Conservation (phyloP, 35 echinoderm and acorn worm genomes). For the Holothuria glaberrima region DNA sequence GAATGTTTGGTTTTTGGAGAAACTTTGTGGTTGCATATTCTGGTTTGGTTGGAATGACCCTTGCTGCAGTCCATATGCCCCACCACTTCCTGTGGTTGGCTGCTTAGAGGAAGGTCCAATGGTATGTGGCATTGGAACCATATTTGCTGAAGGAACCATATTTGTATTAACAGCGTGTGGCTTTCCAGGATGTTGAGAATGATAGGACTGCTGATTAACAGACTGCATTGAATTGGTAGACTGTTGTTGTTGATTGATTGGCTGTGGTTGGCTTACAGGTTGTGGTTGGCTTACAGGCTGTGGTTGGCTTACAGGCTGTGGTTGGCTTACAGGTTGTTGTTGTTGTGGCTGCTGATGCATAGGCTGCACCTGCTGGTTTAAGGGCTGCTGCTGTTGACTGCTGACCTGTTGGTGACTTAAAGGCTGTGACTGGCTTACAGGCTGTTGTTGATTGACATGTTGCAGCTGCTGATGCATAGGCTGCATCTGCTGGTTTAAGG, state of each 20-base stretch:
- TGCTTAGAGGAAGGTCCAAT: too few relatives aligned
- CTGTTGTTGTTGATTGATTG: too few relatives aligned
- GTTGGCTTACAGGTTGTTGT: background rate
- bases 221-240: slow-evolving; percentile 13
- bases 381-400: slow-evolving; percentile 28
- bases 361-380: slow-evolving; percentile 37
- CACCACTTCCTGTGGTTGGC: too few relatives aligned
- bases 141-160: background rate
- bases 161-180: background rate
- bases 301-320: background rate
- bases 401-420: background rate
- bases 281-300: slow-evolving; percentile 27
- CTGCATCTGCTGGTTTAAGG: slow-evolving; percentile 28
- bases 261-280: slow-evolving; percentile 47
- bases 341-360: background rate
- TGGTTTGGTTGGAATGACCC: background rate
- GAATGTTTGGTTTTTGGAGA: background rate
- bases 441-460: background rate
- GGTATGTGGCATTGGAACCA: background rate
- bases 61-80: slow-evolving; percentile 1
- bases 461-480: slow-evolving; percentile 1
- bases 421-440: background rate
- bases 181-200: background rate
- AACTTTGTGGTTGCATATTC: slow-evolving; percentile 31
- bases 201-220: slow-evolving; percentile 2